These are phyloP conservation scores for Eublepharis macularius DNA, from an alignment of 2,113 vertebrate species.

Conservation along the genomic window DNA sequence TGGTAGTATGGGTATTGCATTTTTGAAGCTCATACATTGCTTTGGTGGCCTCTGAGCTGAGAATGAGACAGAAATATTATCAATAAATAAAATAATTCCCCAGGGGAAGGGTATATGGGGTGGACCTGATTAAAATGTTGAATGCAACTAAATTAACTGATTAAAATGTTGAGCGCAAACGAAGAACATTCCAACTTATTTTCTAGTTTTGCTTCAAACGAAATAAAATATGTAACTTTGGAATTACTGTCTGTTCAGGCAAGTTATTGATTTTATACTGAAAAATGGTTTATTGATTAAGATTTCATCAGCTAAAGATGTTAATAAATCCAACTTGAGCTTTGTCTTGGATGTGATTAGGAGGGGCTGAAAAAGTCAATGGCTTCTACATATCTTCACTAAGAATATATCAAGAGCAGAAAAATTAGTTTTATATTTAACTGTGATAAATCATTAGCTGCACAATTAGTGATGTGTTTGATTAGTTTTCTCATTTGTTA, in stretches of 20 bases:
- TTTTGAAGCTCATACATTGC: background rate
- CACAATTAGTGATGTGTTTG: accelerated
- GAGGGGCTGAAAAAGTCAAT: conserved; percentile 25
- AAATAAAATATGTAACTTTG: conserved; percentile 8
- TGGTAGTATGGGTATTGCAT: background rate
- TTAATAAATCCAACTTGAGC: background rate
- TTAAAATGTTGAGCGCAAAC: background rate
- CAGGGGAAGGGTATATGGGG: background rate
- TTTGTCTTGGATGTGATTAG: background rate
- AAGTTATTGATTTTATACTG: background rate
- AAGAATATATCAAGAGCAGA: background rate
- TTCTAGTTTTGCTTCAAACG: background rate
- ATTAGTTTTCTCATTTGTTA: background rate
- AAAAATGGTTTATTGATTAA: conserved; percentile 14
- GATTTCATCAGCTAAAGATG: background rate
- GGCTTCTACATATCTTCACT: background rate
- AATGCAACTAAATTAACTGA: background rate
- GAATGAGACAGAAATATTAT: background rate
- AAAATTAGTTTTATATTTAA: conserved; percentile 26
- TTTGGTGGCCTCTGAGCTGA: too few species aligned
- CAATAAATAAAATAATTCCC: background rate
- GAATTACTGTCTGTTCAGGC: background rate
- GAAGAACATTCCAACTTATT: background rate
- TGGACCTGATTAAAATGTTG: background rate
- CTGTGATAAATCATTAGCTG: background rate